Conservation (phyloP, 2,888 invertebrate species). For the Microplitis manilae region DNA sequence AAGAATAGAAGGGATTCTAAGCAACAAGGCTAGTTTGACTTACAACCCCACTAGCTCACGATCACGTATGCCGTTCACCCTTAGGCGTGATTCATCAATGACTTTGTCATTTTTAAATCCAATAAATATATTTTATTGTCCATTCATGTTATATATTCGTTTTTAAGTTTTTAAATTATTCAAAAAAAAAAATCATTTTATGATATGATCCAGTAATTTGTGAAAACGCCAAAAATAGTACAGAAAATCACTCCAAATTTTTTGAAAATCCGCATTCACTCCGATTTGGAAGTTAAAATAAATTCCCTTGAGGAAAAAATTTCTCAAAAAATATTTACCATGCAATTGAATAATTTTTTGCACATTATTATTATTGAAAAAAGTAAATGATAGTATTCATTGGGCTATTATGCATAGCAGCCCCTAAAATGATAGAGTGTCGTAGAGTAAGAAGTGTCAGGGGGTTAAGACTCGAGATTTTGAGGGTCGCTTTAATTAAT, state of each 20-base stretch:
- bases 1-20: conserved; percentile 53
- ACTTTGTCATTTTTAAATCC: conserved; percentile 13
- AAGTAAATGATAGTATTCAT: background rate
- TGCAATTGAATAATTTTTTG: no score
- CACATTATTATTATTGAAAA: no score
- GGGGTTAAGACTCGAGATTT: conserved; percentile 67
- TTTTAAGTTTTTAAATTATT: background rate
- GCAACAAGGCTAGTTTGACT: conserved; percentile 67
- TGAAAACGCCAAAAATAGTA: no score
- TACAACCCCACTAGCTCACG: conserved; percentile 60
- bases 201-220: no score
- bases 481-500: conserved; percentile 69
- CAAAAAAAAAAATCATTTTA: no score
- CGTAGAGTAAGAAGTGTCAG: conserved; percentile 58
- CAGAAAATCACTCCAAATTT: no score
- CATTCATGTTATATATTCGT: background rate
- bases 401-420: background rate
- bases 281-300: no score
- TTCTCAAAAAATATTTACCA: no score
- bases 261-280: no score
- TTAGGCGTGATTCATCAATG: conserved; percentile 49
- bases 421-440: conserved; percentile 31
- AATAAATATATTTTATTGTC: background rate
- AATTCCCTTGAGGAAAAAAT: no score
- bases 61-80: conserved; percentile 67